Evolutionary conservation across 2,797 vertebrate species (phyloP), one percentile per base, ranked within the genome.

Genomic region (Ctenopoma kingsleyae): DNA sequence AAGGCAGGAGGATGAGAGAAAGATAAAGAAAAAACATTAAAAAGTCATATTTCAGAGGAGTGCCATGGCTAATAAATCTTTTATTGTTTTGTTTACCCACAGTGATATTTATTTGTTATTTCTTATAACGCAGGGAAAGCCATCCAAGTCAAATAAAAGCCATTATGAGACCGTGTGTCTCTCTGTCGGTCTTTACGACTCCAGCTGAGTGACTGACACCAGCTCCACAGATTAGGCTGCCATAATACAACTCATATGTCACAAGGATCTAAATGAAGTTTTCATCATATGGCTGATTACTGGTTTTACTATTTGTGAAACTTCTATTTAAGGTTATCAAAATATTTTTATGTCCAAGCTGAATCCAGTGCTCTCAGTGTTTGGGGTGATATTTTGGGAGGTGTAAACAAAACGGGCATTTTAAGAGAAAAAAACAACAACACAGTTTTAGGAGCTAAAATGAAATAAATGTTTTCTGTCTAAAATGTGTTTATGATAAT

Each of bases 31-130:
- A 38, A 20, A 53, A 27, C 68, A 81, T 72, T 60, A 71, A 81
- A 76, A 76, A 83, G 69, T 76, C 52, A 79, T 79, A 83, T 74
- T 71, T 88, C 62, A 73, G 43, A 70, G 22, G 35, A 49, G 46
- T 71, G 81, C 44, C 46, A 53, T 22, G 49, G 61, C 62, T 78
- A 85, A 87, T 85, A 84, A 71, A 81, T 82, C 32, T 83, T 87
- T 87, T 84, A 84, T 81, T 74, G 84, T 74, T 87, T 82, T 89
- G 86, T 90, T 88, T 90, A 84, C 70, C 79, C 75, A 61, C 61
- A 44, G 47, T 74, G 40, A 78, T 71, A 81, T 86, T 74, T 77
- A 85, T 85, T 85, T 83, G 62, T 77, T 74, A 82, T 83, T 85
- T 74, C 54, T 62, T 79, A 61, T 66, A 83, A 81, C 71, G 84